Conservation (phyloP, 2,888 invertebrate genomes). For the Boloria selene region DNA sequence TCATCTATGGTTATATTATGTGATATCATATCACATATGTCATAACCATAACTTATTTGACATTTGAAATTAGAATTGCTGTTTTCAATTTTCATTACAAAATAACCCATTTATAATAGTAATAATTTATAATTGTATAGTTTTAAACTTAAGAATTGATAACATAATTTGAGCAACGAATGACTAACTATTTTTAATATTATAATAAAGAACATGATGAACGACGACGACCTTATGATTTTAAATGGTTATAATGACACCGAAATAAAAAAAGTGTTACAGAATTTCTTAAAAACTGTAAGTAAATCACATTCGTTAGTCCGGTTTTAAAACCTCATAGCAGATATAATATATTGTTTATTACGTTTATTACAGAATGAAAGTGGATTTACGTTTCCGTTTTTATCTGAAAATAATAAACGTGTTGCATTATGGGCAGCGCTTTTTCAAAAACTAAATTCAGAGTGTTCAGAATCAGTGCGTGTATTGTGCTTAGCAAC, state of each 20-base stretch:
- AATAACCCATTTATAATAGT: too few species aligned
- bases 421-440: constrained; percentile 83
- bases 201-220: constrained; percentile 51
- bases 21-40: too few species aligned
- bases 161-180: constrained; percentile 8
- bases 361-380: constrained; percentile 63
- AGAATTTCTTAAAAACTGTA: constrained; percentile 62
- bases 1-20: too few species aligned
- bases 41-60: too few species aligned
- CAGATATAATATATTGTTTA: background rate
- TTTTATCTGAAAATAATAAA: constrained; percentile 77
- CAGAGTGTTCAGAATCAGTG: constrained; percentile 66
- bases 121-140: too few species aligned
- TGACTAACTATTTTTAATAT: background rate
- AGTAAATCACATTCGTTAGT: constrained; percentile 35
- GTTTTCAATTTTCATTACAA: constrained; percentile 13
- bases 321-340: background rate
- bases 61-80: background rate
- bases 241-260: constrained; percentile 52
- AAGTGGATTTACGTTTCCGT: constrained; percentile 83
- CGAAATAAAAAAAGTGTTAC: constrained; percentile 53
- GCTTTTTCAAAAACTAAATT: constrained; percentile 82
- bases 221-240: constrained; percentile 63
- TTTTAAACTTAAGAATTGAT: background rate
- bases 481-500: constrained; percentile 82